Evolutionary conservation across 2,113 vertebrate genomes (phyloP).

Genomic region (Chloropsis hardwickii): DNA sequence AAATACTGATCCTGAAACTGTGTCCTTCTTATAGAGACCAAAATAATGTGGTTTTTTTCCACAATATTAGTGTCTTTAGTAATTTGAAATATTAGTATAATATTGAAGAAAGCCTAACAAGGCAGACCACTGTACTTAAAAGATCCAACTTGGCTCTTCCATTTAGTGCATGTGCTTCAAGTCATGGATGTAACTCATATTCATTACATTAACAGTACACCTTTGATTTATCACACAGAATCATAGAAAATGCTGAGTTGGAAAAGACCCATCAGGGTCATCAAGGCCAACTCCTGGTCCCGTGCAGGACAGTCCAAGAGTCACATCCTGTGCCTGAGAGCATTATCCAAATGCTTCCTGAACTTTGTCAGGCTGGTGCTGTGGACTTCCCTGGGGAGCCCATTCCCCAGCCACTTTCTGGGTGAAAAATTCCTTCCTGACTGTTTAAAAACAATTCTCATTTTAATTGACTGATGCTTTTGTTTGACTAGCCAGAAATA

Average conservation of each 20-base stretch:
- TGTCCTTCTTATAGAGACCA: background rate
- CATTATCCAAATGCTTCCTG: rapidly evolving
- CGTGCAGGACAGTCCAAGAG: background rate
- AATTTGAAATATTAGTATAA: background rate
- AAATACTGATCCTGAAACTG: background rate
- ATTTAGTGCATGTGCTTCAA: background rate
- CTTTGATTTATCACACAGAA: background rate
- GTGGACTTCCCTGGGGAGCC: background rate
- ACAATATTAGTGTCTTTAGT: background rate
- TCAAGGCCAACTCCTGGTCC: background rate
- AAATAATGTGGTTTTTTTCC: background rate
- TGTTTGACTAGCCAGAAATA: background rate
- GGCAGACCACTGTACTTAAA: background rate
- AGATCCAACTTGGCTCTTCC: background rate
- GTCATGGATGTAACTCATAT: background rate
- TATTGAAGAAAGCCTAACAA: background rate
- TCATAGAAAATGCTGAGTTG: background rate
- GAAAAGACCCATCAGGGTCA: background rate
- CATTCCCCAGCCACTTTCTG: background rate
- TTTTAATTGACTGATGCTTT: background rate
- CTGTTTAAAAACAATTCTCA: background rate
- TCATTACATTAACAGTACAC: background rate
- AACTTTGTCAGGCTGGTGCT: background rate
- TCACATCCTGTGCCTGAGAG: background rate
- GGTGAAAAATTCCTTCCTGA: background rate